These are phyloP conservation scores for Crenichthys baileyi DNA, from an alignment of 2,797 vertebrate species.

Conservation along the genomic window DNA sequence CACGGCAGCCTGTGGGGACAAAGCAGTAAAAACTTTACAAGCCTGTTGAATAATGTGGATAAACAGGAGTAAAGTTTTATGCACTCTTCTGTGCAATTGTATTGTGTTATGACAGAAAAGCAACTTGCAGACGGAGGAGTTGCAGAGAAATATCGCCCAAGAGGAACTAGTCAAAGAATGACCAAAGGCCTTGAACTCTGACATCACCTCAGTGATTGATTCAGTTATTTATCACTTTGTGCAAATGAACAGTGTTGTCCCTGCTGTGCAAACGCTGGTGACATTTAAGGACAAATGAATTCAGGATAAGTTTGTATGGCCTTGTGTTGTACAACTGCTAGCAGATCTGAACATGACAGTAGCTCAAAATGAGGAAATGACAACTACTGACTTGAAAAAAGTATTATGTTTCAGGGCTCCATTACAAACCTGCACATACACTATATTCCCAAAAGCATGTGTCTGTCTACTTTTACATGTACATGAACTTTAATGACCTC, in stretches of 20 bases:
- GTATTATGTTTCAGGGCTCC: background rate
- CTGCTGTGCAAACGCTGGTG: conserved; percentile 53
- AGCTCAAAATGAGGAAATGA: background rate
- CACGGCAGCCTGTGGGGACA: conserved; percentile 22
- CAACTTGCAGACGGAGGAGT: conserved; percentile 27
- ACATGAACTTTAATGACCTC: too few species aligned
- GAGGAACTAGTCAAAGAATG: conserved; percentile 14
- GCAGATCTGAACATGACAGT: conserved; percentile 21
- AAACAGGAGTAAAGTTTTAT: conserved; percentile 22
- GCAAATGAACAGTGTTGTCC: conserved; percentile 37
- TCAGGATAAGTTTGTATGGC: conserved; percentile 12
- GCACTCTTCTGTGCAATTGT: conserved; percentile 16
- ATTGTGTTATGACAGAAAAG: conserved; percentile 29
- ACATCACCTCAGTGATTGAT: conserved; percentile 38
- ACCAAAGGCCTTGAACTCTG: conserved; percentile 34
- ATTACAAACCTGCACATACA: background rate
- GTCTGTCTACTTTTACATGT: too few species aligned
- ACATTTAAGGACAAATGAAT: conserved; percentile 36
- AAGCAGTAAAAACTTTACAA: conserved; percentile 35
- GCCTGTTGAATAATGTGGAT: conserved; percentile 40
- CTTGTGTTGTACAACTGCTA: conserved; percentile 8
- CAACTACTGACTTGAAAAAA: background rate
- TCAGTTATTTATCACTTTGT: conserved; percentile 42
- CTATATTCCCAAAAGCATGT: too few species aligned
- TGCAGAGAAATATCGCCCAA: conserved; percentile 13